A percentile compares a stretch with the other conserved stretches of the same genome.
Evolutionary conservation across 2,797 vertebrate species (phyloP).

Genomic region (Sandelia bainsii): DNA sequence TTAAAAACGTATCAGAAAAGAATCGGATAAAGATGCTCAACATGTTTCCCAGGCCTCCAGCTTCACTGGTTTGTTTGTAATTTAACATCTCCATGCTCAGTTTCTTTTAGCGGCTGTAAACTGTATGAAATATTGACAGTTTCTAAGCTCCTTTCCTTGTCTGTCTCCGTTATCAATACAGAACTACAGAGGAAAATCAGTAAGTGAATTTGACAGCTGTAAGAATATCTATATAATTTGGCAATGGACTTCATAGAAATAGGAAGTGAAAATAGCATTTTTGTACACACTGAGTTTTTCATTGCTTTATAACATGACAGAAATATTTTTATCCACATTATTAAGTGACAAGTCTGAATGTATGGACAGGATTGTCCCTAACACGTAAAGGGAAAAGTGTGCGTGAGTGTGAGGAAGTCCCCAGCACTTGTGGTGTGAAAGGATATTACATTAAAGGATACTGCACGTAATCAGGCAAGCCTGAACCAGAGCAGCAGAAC

Average conservation of each 20-base stretch:
- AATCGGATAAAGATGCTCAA: neutral
- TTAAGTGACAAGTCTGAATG: neutral
- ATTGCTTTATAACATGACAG: neutral
- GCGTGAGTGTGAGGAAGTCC: neutral
- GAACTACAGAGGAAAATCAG: neutral
- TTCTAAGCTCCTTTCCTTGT: neutral
- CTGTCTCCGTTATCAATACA: no score
- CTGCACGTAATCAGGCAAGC: slow-evolving; percentile 83
- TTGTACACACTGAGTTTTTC: neutral
- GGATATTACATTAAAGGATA: slow-evolving; percentile 87
- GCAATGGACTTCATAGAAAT: neutral
- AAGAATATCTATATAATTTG: slow-evolving; percentile 4
- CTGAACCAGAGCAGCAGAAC: slow-evolving; percentile 82
- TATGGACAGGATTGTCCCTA: slow-evolving; percentile 41
- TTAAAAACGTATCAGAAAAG: neutral
- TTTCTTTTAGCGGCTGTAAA: neutral
- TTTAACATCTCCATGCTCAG: neutral
- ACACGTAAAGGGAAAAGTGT: slow-evolving; percentile 65
- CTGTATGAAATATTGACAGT: neutral
- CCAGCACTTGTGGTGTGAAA: slow-evolving; percentile 73
- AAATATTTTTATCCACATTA: neutral
- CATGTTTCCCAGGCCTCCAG: neutral
- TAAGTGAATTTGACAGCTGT: no score
- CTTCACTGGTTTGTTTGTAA: neutral
- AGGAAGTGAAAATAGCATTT: neutral